phyloP scores from a whole-genome alignment of 2,888 invertebrate genomes.

The Tiliacea aurago region DNA sequence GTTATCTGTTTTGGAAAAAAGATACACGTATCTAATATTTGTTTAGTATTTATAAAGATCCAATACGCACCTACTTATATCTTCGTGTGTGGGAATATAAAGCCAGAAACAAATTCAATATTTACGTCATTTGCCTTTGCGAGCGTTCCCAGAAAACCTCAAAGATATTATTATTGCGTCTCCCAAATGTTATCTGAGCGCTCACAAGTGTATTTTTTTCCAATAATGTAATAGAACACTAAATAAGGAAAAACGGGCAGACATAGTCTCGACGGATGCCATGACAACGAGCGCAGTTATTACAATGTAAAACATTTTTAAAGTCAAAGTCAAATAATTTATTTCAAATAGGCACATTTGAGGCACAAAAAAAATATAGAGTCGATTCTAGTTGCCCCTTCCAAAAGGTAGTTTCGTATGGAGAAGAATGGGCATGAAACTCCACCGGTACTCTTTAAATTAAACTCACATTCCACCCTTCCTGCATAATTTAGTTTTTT shows the following conservation, averaged over 20 bases:
- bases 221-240: slow-evolving; percentile 27
- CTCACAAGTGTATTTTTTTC: slow-evolving; percentile 47
- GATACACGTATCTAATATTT: neutral
- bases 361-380: too few species aligned
- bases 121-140: slow-evolving; percentile 21
- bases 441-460: too few species aligned
- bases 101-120: slow-evolving; percentile 41
- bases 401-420: too few species aligned
- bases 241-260: slow-evolving; percentile 24
- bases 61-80: neutral
- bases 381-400: too few species aligned
- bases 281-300: slow-evolving; percentile 25
- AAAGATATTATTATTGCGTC: slow-evolving; percentile 33
- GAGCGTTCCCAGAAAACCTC: slow-evolving; percentile 14
- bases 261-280: slow-evolving; percentile 28
- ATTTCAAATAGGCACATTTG: too few species aligned
- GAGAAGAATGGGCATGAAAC: too few species aligned
- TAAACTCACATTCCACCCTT: neutral
- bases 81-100: neutral
- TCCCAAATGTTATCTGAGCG: slow-evolving; percentile 26
- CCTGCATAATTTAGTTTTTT: slow-evolving; percentile 1
- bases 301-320: slow-evolving; percentile 4
- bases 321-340: too few species aligned
- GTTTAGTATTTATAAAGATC: neutral
- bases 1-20: neutral